Base-by-base conservation (phyloP, 1,140 invertebrate species). In the Papilio helenus region DNA sequence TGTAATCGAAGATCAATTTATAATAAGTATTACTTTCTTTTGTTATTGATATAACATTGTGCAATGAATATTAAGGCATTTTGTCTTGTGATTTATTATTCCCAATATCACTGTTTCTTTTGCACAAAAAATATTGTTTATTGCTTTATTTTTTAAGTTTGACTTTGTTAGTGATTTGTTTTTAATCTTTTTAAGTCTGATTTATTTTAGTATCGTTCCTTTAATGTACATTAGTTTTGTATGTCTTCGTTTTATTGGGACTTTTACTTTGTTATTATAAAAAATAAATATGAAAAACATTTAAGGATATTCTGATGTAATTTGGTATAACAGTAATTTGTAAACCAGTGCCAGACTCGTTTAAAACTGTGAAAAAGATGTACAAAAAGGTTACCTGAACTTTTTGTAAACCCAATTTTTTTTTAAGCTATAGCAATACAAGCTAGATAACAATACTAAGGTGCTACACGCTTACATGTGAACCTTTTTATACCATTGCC, bases 331-430 rank as follows among this genome's bases (percentile, higher is more conserved):
- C n/a, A 58, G 58, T 65, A 65, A 65, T 58, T 58, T 26, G 26
- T 34, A 44, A 65, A 77, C 20, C 73, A 76, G 76, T 77, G 76
- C 68, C 79, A 79, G 79, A 44, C 49, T 65, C 4, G 72, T 79
- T 51, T 72, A 44, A 58, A 42, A 42, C 51, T 55, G 81, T 82
- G 82, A 82, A 83, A 82, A 85, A 86, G 82, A 87, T 90, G 91
- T 93, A 93, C 92, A 93, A 93, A 93, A 88, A 92, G 88, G 86
- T 90, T 92, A 92, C 90, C 92, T 92, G 90, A 91, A 86, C 84
- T 92, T 88, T 91, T 87, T 89, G 79, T 85, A 79, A 88, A 86
- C 85, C 84, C 83, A 80, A 80, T 84, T 49, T 81, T 68, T 81
- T 82, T 84, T 20, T 61, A 80, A 80, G 74, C 82, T 82, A 68